Base-by-base conservation (phyloP, 2,888 invertebrate species). In the Lithophane socia region DNA sequence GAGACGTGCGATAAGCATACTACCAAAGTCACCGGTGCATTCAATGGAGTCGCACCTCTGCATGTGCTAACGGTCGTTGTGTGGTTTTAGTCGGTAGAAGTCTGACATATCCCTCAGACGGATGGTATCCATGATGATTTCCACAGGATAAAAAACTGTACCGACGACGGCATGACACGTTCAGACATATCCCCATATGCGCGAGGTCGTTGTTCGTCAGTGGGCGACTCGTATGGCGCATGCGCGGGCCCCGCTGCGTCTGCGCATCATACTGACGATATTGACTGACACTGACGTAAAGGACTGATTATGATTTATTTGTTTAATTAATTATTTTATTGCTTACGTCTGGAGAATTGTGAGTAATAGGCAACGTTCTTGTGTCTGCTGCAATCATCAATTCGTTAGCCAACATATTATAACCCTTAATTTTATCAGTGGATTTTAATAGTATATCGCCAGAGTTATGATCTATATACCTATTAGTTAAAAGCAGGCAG, bases 211-310 rank as follows among this genome's bases (percentile, higher is more conserved):
- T 85, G 84, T 61, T 84, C 83, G 79, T 79, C 84, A 71, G 84
- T 84, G 84, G 84, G 84, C 84, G 84, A 79, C 63, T 18, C 71
- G 85, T 82, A 72, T 82, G 84, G 84, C 83, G 85, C 85, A 83
- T 69, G 85, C 74, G 83, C 85, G 82, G 72, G 82, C 65, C 77
- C 71, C 81, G 77, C 65, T 85, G 86, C 75, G 83, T 74, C 73
- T 76, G 84, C 86, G 75, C 83, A 72, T 75, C 78, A 68, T 58
- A 65, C 58, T 64, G 61, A 83, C 29, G 47, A 12, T 12, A 60
- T 37, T 64, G 49, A 61, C 58, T 75, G 74, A 81, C 74, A 60
- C 58, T 75, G 74, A 81, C 74, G 64, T 66, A 66, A 56, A 75
- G 10, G 24, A 67, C 68, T 81, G 77, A 82, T 77, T 78, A 67